These are phyloP conservation scores for Prionace glauca DNA, from an alignment of 2,797 vertebrate species.

Conservation along the genomic window DNA sequence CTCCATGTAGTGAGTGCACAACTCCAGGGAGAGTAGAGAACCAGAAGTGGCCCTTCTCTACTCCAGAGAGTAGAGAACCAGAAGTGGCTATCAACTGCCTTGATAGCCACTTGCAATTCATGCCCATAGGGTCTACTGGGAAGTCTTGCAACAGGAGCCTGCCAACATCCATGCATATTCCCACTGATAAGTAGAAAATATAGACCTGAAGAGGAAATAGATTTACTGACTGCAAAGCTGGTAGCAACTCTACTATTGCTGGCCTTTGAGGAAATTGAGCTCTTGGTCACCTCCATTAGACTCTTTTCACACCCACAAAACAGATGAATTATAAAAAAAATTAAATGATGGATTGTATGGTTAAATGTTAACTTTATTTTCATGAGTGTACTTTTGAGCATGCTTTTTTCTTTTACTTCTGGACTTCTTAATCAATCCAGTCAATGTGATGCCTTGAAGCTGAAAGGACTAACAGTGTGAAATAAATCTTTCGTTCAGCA, in stretches of 20 bases:
- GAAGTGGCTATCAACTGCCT: too few species aligned
- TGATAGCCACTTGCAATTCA: too few species aligned
- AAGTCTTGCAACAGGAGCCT: too few species aligned
- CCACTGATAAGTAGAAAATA: background rate
- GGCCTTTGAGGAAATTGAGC: background rate
- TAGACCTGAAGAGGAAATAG: background rate
- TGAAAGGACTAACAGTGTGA: background rate
- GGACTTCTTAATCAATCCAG: background rate
- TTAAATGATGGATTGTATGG: background rate
- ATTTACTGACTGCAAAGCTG: background rate
- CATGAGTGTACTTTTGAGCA: background rate
- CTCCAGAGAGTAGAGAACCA: too few species aligned
- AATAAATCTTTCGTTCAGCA: background rate
- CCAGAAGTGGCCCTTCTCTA: too few species aligned
- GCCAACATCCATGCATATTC: background rate
- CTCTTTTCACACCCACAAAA: background rate
- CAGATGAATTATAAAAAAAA: background rate
- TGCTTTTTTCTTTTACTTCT: background rate
- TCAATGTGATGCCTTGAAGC: background rate
- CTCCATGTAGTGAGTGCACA: too few species aligned
- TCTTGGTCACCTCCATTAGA: background rate
- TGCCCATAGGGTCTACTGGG: too few species aligned
- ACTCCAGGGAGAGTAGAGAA: too few species aligned
- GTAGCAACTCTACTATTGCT: background rate
- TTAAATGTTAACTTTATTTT: background rate